Evolutionary conservation across 2,888 invertebrate species (phyloP).

Genomic region (Dicranocentrus wangi): DNA sequence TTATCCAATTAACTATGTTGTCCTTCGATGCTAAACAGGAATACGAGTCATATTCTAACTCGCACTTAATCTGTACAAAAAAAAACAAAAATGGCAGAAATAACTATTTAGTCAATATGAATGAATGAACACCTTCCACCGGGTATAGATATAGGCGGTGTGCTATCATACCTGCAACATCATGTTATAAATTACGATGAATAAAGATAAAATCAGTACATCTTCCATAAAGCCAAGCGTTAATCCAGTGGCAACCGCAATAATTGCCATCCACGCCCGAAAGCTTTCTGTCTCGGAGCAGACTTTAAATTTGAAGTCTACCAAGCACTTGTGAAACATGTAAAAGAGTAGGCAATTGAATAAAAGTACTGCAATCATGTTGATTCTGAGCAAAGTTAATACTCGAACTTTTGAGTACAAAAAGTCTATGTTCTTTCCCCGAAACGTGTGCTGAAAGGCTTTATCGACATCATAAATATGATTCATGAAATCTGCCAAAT

Average conservation of each 20-base stretch:
- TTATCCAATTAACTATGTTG: constrained; percentile 8
- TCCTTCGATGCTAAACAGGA: not conserved
- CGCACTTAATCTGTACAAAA: constrained; percentile 7
- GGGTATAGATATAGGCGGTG: too few relatives aligned
- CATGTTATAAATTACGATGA: constrained; percentile 36
- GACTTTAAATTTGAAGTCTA: constrained; percentile 11
- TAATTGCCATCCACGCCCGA: not conserved
- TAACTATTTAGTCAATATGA: not conserved
- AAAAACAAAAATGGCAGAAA: not conserved
- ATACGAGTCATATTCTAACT: not conserved
- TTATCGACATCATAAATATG: not conserved
- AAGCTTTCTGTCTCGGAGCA: not conserved
- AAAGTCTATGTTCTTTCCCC: constrained; percentile 1
- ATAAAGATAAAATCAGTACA: constrained; percentile 15
- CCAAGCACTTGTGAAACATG: not conserved
- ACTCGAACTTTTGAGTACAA: not conserved
- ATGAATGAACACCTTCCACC: too few relatives aligned
- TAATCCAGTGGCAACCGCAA: constrained; percentile 13
- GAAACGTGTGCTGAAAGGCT: constrained; percentile 10
- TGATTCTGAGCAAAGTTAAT: not conserved
- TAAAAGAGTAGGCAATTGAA: not conserved
- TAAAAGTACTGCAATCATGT: not conserved
- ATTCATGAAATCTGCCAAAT: constrained; percentile 11
- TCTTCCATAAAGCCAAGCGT: constrained; percentile 4
- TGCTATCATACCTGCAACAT: constrained; percentile 37